Conservation (phyloP, 2,888 invertebrate genomes). For the Microctonus brassicae region DNA sequence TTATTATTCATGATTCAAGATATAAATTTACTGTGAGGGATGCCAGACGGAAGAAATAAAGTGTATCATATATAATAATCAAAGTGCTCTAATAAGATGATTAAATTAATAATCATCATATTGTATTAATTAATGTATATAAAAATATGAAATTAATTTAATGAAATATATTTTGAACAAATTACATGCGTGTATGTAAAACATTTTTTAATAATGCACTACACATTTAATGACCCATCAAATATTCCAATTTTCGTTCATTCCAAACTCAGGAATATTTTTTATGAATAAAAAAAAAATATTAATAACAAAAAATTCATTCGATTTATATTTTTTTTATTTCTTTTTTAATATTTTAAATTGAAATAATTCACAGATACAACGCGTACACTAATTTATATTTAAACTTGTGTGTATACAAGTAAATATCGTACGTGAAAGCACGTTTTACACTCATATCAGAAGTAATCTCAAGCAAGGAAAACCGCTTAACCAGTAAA, state of each 20-base stretch:
- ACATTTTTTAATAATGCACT: background rate
- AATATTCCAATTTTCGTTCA: background rate
- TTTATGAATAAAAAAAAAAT: background rate
- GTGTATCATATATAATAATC: background rate
- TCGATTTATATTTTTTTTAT: background rate
- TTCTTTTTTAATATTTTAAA: no score
- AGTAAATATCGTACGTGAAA: background rate
- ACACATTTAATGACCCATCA: background rate
- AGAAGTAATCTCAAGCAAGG: conserved; percentile 39
- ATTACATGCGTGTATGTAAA: conserved; percentile 1
- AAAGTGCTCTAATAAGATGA: conserved; percentile 5
- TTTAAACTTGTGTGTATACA: no score
- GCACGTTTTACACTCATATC: conserved; percentile 33
- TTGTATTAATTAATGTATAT: no score
- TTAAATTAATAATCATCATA: background rate
- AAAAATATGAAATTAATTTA: no score
- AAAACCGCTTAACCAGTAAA: conserved; percentile 38
- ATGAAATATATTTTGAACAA: background rate
- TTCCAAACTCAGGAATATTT: background rate
- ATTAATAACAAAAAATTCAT: background rate
- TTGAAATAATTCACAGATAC: no score
- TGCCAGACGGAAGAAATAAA: background rate
- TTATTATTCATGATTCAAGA: background rate
- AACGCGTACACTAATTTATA: no score
- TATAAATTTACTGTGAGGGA: conserved; percentile 6